A percentile compares a stretch with the other conserved stretches of the same genome.
phyloP scores from a whole-genome alignment of 2,888 invertebrate species.

The Apantesis nais region DNA sequence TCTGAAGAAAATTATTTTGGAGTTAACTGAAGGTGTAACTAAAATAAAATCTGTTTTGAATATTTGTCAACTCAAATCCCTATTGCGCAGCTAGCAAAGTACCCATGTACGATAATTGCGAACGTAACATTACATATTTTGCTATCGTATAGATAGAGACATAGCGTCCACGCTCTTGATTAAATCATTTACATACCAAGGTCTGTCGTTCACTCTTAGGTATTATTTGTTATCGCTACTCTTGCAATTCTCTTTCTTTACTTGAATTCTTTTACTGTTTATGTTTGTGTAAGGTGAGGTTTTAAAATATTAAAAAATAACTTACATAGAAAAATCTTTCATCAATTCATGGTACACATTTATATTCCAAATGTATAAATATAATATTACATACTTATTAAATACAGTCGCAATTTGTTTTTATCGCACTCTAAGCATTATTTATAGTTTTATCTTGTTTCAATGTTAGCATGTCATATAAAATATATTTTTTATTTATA shows the following conservation, averaged over 20 bases:
- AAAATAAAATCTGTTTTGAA: too few relatives aligned
- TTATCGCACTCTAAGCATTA: slow-evolving; percentile 24
- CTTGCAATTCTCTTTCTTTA: slow-evolving; percentile 12
- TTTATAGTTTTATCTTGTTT: slow-evolving; percentile 8
- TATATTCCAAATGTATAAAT: not conserved
- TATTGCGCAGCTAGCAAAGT: not conserved
- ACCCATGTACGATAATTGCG: slow-evolving; percentile 17
- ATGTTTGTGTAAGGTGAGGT: too few relatives aligned
- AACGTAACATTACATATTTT: slow-evolving; percentile 24
- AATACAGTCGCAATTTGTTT: slow-evolving; percentile 22
- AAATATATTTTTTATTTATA: slow-evolving; percentile 15
- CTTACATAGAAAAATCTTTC: too few relatives aligned
- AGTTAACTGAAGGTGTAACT: too few relatives aligned
- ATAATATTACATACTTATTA: not conserved
- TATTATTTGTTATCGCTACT: slow-evolving; percentile 24
- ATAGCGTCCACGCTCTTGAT: slow-evolving; percentile 51
- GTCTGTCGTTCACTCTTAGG: slow-evolving; percentile 31
- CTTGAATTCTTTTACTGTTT: not conserved
- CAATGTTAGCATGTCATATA: not conserved
- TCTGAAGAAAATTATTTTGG: too few relatives aligned
- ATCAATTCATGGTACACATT: not conserved
- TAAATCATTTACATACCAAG: slow-evolving; percentile 51
- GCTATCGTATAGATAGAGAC: slow-evolving; percentile 39
- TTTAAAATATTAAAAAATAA: not conserved
- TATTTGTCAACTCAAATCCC: not conserved